Evolutionary conservation across 2,113 vertebrate species (phyloP).

Genomic region (Phrynosoma platyrhinos): DNA sequence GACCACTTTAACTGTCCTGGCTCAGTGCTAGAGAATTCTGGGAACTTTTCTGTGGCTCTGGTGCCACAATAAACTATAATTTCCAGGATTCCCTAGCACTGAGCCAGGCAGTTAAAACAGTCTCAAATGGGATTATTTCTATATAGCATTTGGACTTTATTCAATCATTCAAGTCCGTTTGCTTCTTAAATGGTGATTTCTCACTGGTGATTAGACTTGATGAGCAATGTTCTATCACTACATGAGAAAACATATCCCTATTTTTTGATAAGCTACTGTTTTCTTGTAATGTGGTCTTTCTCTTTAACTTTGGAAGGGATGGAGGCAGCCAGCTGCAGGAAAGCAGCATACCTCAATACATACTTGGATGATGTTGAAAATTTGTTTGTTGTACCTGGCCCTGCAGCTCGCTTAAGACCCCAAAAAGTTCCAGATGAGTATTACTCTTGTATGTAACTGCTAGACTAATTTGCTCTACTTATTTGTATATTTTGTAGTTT

Average conservation of each 20-base stretch:
- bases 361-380: slow-evolving; percentile 78
- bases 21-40: too few relatives aligned
- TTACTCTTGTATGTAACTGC: slow-evolving; percentile 88
- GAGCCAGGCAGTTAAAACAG: too few relatives aligned
- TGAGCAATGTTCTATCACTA: neutral
- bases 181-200: neutral
- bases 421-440: slow-evolving; percentile 85
- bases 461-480: slow-evolving; percentile 62
- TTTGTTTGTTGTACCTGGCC: slow-evolving; percentile 85
- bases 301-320: slow-evolving; percentile 82
- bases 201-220: neutral
- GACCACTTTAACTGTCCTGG: too few relatives aligned
- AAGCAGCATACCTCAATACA: slow-evolving; percentile 78
- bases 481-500: neutral
- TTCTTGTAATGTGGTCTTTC: neutral
- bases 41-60: too few relatives aligned
- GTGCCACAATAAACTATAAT: too few relatives aligned
- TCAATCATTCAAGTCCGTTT: neutral
- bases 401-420: slow-evolving; percentile 89
- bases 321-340: slow-evolving; percentile 90
- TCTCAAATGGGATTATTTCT: too few relatives aligned
- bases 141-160: neutral
- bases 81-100: too few relatives aligned
- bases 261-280: neutral
- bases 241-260: neutral